Conservation (phyloP, 2,888 invertebrate genomes). For the Agelastica alni region DNA sequence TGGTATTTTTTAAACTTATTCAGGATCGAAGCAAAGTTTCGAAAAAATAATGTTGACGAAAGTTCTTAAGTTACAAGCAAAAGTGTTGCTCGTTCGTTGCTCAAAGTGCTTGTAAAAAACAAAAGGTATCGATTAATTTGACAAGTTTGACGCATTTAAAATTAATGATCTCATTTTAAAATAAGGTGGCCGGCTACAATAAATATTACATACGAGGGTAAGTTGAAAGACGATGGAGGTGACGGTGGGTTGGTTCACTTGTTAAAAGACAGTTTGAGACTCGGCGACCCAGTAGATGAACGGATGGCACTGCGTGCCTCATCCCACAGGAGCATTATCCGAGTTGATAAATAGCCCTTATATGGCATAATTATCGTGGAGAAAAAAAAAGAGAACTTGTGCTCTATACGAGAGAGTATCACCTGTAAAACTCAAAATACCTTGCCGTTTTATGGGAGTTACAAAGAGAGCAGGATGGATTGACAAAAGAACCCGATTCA, state of each 20-base stretch:
- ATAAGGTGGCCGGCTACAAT: neutral
- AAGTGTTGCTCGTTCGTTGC: too few relatives aligned
- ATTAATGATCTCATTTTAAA: neutral
- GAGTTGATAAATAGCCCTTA: conserved; percentile 29
- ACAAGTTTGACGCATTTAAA: neutral
- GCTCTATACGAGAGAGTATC: conserved; percentile 29
- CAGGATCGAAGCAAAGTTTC: too few relatives aligned
- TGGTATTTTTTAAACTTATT: too few relatives aligned
- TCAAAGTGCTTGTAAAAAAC: neutral
- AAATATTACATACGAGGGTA: conserved; percentile 6
- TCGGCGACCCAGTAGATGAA: conserved; percentile 9
- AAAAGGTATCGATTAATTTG: neutral
- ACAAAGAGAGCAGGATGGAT: conserved; percentile 31
- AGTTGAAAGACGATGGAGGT: neutral
- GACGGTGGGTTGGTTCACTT: conserved; percentile 17
- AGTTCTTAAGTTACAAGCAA: too few relatives aligned
- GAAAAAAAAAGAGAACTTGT: conserved; percentile 26
- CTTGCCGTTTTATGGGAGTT: conserved; percentile 28
- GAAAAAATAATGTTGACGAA: too few relatives aligned
- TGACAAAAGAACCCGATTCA: conserved; percentile 29
- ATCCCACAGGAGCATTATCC: conserved; percentile 24
- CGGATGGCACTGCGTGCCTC: conserved; percentile 16
- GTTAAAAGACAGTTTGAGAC: conserved; percentile 14
- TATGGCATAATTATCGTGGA: conserved; percentile 31
- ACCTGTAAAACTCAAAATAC: conserved; percentile 31